These are phyloP conservation scores for Zophobas atratus DNA, from an alignment of 1,140 invertebrate genomes.

Conservation along the genomic window DNA sequence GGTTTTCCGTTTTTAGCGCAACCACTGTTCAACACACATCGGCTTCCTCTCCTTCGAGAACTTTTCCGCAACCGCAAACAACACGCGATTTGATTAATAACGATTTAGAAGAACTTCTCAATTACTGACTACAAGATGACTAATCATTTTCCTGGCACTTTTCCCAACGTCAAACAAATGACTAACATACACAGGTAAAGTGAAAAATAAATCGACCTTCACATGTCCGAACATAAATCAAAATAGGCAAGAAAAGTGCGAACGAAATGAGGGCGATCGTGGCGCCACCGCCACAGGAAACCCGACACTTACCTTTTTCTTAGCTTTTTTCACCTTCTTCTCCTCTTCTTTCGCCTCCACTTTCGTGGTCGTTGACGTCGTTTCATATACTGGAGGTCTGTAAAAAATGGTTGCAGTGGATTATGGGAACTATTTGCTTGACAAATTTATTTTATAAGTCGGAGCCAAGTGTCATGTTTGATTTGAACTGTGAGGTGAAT, in stretches of 20 bases:
- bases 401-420: conserved; percentile 22
- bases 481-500: no score
- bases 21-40: no score
- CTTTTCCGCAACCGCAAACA: no score
- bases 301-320: conserved; percentile 63
- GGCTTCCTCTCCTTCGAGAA: no score
- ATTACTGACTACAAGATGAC: background rate
- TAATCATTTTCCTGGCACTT: background rate
- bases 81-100: background rate
- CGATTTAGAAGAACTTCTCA: background rate
- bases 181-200: background rate
- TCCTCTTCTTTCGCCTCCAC: conserved; percentile 61
- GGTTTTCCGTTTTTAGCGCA: no score
- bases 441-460: no score
- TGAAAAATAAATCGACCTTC: background rate
- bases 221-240: background rate
- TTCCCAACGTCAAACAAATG: background rate
- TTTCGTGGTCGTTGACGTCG: conserved; percentile 53
- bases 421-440: no score
- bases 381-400: conserved; percentile 52
- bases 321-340: conserved; percentile 65
- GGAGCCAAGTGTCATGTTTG: no score
- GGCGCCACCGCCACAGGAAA: background rate
- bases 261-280: background rate
- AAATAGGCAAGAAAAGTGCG: no score